These are phyloP conservation scores for Sturnira hondurensis DNA, from an alignment of 2,113 vertebrate species.

Conservation along the genomic window DNA sequence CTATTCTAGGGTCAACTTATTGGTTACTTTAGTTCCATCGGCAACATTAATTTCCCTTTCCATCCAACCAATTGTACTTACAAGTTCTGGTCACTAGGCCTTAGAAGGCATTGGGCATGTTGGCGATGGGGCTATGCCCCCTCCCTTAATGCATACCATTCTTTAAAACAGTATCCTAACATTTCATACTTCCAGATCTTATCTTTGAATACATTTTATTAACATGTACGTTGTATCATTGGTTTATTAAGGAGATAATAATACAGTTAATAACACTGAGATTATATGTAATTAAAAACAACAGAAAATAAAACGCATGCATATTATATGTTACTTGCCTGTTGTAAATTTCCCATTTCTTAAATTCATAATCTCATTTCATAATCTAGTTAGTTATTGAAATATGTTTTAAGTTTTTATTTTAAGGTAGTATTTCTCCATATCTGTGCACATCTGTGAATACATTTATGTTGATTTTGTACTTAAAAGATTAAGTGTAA, in stretches of 20 bases:
- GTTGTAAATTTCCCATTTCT: not conserved
- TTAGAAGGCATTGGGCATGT: accelerated
- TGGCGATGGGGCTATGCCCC: accelerated
- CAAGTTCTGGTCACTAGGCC: not conserved
- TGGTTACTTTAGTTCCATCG: not conserved
- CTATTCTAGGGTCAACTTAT: not conserved
- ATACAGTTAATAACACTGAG: not conserved
- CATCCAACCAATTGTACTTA: not conserved
- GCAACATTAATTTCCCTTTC: not conserved
- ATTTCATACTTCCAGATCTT: not conserved
- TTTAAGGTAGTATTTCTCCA: not conserved
- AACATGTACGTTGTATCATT: not conserved
- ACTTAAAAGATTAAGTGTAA: not conserved
- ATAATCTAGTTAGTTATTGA: not conserved
- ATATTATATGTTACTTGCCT: not conserved
- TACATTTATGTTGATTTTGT: not conserved
- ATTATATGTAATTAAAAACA: not conserved
- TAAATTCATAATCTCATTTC: not conserved
- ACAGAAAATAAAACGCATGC: not conserved
- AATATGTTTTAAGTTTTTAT: not conserved
- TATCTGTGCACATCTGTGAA: not conserved
- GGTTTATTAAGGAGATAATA: not conserved
- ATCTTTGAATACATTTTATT: not conserved
- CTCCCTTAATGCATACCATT: not conserved
- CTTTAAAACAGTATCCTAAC: not conserved